Evolutionary conservation across 2,888 invertebrate genomes (phyloP).

Genomic region (Rugalucina vietnamica): DNA sequence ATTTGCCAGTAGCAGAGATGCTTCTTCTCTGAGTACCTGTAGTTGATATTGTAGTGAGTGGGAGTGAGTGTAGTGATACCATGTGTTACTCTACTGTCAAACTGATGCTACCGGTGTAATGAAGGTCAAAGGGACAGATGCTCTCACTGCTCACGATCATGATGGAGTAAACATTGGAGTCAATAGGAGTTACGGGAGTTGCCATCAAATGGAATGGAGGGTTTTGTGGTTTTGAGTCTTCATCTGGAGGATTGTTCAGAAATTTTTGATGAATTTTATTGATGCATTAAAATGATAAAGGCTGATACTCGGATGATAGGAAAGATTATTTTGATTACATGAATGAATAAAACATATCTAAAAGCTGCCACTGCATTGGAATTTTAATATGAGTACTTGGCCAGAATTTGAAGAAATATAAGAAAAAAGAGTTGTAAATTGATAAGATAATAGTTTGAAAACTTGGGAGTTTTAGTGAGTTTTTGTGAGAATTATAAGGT

Average conservation of each 20-base stretch:
- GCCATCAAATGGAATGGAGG: not conserved
- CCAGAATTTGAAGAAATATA: not conserved
- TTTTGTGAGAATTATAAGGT: too few relatives aligned
- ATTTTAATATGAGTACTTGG: not conserved
- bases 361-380: not conserved
- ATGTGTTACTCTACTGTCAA: slow-evolving; percentile 1
- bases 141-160: not conserved
- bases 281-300: slow-evolving; percentile 12
- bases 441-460: not conserved
- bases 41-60: not conserved
- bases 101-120: not conserved
- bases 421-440: not conserved
- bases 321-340: not conserved
- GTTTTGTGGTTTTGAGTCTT: not conserved
- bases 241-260: not conserved
- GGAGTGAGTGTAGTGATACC: slow-evolving; percentile 5
- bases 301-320: not conserved
- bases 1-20: slow-evolving; percentile 11
- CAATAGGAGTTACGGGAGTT: not conserved
- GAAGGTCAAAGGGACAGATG: slow-evolving; percentile 11
- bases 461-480: too few relatives aligned
- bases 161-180: not conserved
- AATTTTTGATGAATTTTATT: slow-evolving; percentile 1
- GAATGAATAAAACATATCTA: not conserved
- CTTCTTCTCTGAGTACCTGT: not conserved